Base-by-base conservation (phyloP, 35 echinoderm and acorn worm genomes). In the Acanthaster planci region DNA sequence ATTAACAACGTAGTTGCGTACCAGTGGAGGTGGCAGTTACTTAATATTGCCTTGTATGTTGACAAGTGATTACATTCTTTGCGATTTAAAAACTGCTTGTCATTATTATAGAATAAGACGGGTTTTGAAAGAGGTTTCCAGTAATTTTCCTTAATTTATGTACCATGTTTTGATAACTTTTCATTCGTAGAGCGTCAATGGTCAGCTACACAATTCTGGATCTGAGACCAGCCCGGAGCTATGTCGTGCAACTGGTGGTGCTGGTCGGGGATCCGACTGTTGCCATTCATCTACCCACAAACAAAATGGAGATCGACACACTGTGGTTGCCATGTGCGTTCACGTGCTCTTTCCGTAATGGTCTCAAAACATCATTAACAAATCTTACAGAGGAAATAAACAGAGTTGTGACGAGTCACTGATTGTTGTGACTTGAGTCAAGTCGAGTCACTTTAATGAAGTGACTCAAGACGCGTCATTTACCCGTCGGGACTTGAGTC, bases 221-320 rank as follows among this genome's bases (percentile, higher is more conserved):
- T 35, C 80, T 97, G 35, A 58, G 87, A 42, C 90, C 94, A 79
- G 90, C 79, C 5, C 80, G 87, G 32, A 97, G 94, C 53, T 97
- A 97, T 50, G 87, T 92, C 2, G 94, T 97, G n/a, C 81, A 92
- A 79, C 39, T 97, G 30, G 90, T 93, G 27, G 90, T 97, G 14
- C 47, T 97, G 18, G 23, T 97, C 31, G 94, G 94, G 2, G 37
- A 77, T 1, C 78, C 88, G 22, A 56, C 47, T n/a, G 82, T 84
- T 8, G 60, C 87, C 36, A 86, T 97, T 52, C 87, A 92, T 81
- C 31, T 97, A 35, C 91, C 92, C 79, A 90, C 90, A 38, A 97
- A 92, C 76, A 97, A 93, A 68, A 26, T 93, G 35, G 94, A 97
- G 39, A 55, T 97, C 6, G 90, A 93, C 44, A 97, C 94, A 18